These are phyloP conservation scores for Nothobranchius furzeri DNA, from an alignment of 2,113 vertebrate genomes.

Conservation along the genomic window DNA sequence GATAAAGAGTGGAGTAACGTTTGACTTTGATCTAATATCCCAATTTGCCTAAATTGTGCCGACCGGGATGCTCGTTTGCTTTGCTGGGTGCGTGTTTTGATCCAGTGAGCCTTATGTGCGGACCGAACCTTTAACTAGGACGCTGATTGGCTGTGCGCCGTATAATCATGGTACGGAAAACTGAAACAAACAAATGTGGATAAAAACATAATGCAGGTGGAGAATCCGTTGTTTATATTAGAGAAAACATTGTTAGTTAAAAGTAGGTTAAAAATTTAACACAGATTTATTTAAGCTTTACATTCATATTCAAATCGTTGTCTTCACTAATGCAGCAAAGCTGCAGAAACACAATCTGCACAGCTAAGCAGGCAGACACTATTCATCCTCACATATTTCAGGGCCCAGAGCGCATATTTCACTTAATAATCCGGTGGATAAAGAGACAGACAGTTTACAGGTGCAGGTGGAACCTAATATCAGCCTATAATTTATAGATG, in stretches of 20 bases:
- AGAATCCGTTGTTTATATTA: slow-evolving; percentile 23
- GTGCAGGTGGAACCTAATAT: slow-evolving; percentile 30
- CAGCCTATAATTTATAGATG: neutral
- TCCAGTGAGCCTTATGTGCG: too few relatives aligned
- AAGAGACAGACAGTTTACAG: slow-evolving; percentile 42
- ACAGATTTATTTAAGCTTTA: slow-evolving; percentile 32
- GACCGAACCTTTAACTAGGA: too few relatives aligned
- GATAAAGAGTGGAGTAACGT: too few relatives aligned
- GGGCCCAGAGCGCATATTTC: slow-evolving; percentile 26
- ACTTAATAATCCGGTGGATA: slow-evolving; percentile 38
- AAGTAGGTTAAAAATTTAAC: slow-evolving; percentile 17
- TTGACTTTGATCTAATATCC: too few relatives aligned
- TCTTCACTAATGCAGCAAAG: slow-evolving; percentile 11
- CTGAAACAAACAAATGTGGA: slow-evolving; percentile 1
- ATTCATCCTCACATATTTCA: slow-evolving; percentile 34
- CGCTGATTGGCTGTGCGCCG: too few relatives aligned
- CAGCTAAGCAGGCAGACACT: slow-evolving; percentile 14
- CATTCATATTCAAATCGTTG: slow-evolving; percentile 45
- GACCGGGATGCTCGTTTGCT: too few relatives aligned
- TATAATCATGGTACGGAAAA: too few relatives aligned
- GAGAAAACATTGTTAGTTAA: slow-evolving; percentile 1
- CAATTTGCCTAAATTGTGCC: too few relatives aligned
- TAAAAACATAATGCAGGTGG: neutral
- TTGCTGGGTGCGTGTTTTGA: too few relatives aligned
- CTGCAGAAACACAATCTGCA: slow-evolving; percentile 20